These are phyloP conservation scores for Agonopterix arenella DNA, from an alignment of 2,888 invertebrate species.

Conservation along the genomic window DNA sequence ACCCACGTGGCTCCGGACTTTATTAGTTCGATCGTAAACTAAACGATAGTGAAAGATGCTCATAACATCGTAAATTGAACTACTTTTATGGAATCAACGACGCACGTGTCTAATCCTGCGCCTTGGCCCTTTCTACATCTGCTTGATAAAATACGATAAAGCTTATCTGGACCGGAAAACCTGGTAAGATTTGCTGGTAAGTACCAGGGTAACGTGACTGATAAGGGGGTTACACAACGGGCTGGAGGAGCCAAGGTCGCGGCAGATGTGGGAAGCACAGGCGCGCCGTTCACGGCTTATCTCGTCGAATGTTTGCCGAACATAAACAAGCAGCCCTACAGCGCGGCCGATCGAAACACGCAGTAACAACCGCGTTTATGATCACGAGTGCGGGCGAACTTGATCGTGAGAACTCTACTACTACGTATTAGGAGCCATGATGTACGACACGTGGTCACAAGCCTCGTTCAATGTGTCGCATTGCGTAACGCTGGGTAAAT, in stretches of 20 bases:
- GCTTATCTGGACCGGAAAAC: constrained; percentile 67
- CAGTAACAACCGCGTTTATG: constrained; percentile 16
- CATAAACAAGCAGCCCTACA: constrained; percentile 58
- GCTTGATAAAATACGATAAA: constrained; percentile 38
- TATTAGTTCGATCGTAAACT: constrained; percentile 36
- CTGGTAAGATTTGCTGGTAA: constrained; percentile 53
- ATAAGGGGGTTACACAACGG: constrained; percentile 68
- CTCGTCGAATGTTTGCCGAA: constrained; percentile 48
- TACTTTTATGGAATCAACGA: constrained; percentile 22
- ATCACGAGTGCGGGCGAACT: constrained; percentile 54
- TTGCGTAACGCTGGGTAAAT: constrained; percentile 34
- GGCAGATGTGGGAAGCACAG: constrained; percentile 73
- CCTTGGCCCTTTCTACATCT: constrained; percentile 30
- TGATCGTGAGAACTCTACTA: constrained; percentile 55
- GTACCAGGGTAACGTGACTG: constrained; percentile 62
- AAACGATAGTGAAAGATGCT: constrained; percentile 52
- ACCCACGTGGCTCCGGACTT: constrained; percentile 41
- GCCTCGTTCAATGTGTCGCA: constrained; percentile 30
- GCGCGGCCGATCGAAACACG: constrained; percentile 33
- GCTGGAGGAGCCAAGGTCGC: constrained; percentile 67
- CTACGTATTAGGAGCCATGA: constrained; percentile 43
- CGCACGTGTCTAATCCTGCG: constrained; percentile 25
- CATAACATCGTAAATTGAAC: constrained; percentile 17
- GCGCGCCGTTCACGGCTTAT: constrained; percentile 65
- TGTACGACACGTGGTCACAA: constrained; percentile 51